Evolutionary conservation across 1,140 invertebrate genomes (phyloP).

Genomic region (Contarinia nasturtii): DNA sequence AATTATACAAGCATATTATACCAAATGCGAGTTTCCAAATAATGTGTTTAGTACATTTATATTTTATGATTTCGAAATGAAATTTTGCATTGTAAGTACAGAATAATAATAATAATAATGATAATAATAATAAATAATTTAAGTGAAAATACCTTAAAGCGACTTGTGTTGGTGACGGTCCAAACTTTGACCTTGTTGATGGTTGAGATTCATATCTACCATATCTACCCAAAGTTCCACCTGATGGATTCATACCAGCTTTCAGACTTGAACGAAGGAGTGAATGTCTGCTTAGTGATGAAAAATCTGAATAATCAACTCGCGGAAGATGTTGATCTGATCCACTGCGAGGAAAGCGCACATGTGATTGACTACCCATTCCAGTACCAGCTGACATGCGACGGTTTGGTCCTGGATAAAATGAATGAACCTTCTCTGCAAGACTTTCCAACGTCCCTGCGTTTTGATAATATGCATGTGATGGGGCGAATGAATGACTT

Average conservation of each 20-base stretch:
- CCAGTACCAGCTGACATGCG: constrained; percentile 32
- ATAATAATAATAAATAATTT: too few species aligned
- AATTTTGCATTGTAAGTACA: too few species aligned
- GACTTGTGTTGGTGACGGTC: constrained; percentile 8
- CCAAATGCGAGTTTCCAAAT: too few species aligned
- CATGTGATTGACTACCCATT: constrained; percentile 20
- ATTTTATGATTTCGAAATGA: too few species aligned
- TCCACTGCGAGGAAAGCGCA: constrained; percentile 50
- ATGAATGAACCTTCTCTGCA: constrained; percentile 75
- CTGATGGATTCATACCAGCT: constrained; percentile 27
- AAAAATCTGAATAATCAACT: constrained; percentile 55
- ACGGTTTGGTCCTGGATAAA: constrained; percentile 45
- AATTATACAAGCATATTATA: too few species aligned
- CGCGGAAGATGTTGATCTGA: constrained; percentile 68
- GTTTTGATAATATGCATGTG: constrained; percentile 70
- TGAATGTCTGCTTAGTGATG: constrained; percentile 48
- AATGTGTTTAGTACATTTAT: too few species aligned
- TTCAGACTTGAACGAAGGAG: constrained; percentile 56
- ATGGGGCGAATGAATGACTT: constrained; percentile 56
- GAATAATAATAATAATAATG: too few species aligned
- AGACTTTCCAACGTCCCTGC: constrained; percentile 59
- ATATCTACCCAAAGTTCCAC: constrained; percentile 21
- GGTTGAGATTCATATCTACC: constrained; percentile 18
- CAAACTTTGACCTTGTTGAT: constrained; percentile 17
- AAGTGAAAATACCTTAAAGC: not conserved